These are phyloP conservation scores for Percina caprodes DNA, from an alignment of 2,113 vertebrate genomes.

Conservation along the genomic window DNA sequence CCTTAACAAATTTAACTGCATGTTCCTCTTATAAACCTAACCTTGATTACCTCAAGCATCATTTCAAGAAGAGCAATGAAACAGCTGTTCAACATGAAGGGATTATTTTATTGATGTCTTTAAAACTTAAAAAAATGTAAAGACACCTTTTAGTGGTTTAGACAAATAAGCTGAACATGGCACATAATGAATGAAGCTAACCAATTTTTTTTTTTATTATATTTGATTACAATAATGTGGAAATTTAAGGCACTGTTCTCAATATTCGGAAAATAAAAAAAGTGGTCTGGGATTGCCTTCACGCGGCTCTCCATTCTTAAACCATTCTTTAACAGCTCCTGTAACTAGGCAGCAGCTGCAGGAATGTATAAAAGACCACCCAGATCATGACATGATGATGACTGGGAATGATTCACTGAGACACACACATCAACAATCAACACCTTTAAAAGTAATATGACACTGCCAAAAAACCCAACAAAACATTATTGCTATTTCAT, in stretches of 20 bases:
- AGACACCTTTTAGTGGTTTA: background rate
- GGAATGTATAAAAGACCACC: conserved; percentile 5
- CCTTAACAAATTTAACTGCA: conserved; percentile 37
- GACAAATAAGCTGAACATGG: background rate
- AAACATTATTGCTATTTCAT: background rate
- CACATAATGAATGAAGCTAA: background rate
- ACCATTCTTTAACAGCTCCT: background rate
- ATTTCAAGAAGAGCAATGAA: conserved; percentile 1
- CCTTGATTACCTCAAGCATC: conserved; percentile 13
- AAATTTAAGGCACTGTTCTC: background rate
- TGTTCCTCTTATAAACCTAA: conserved; percentile 22
- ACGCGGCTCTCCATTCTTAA: no score
- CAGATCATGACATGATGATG: conserved; percentile 2
- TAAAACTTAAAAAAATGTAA: background rate
- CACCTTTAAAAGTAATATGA: background rate
- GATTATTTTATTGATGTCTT: conserved; percentile 11
- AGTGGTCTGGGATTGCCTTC: no score
- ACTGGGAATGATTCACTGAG: no score
- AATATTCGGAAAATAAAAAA: no score
- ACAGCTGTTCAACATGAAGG: background rate
- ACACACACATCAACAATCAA: background rate
- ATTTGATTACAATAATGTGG: background rate
- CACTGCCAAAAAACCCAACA: background rate
- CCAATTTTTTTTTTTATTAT: background rate
- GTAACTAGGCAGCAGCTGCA: background rate